Evolutionary conservation across 1,140 invertebrate species (phyloP), one percentile per base, ranked within the genome.

Genomic region (Drosophila aff.): DNA sequence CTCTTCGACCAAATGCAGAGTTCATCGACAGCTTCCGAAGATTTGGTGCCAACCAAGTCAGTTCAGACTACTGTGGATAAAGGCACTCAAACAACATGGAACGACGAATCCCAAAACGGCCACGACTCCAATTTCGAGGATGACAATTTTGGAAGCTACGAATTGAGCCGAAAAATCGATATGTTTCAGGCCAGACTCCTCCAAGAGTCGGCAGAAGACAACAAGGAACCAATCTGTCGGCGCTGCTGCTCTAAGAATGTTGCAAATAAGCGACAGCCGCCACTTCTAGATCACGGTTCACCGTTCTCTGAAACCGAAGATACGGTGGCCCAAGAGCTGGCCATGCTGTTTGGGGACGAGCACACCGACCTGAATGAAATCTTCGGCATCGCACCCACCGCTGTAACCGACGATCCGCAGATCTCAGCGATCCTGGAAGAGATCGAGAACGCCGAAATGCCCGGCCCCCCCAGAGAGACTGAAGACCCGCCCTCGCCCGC

Each of bases 151-250:
- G 49, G 49, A 26, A 72, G 63, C 47, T 80, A 67, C 13, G 73
- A 82, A 31, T 63, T 91, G 15, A 26, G 71, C 15, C 65, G 91
- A 59, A 87, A 91, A 91, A 91, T 91, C 89, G 87, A 91, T 91
- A 81, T 91, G 61, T 91, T 90, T 64, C 82, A 91, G 64, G 67
- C 33, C 9, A 68, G 53, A 28, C 66, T 90, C 9, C 66, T 90
- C 9, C 53, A 52, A 8, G 53, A 58, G 18, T 50, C 67, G 21
- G 15, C 33, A 10, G 49, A 18, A 2, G 23, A 31, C 21, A 21
- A 21, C 28, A 26, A 47, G 5, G 50, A 62, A 7, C 7, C 23
- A 6, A n/a, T 28, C 6, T 59, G 47, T 41, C 26, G 15, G 4
- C 61, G 46, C 2, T 81, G 69, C 21, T 46, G 46, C 21, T 53